Evolutionary conservation across 2,113 vertebrate genomes (phyloP).

Genomic region (Hippocampus guttulatus): DNA sequence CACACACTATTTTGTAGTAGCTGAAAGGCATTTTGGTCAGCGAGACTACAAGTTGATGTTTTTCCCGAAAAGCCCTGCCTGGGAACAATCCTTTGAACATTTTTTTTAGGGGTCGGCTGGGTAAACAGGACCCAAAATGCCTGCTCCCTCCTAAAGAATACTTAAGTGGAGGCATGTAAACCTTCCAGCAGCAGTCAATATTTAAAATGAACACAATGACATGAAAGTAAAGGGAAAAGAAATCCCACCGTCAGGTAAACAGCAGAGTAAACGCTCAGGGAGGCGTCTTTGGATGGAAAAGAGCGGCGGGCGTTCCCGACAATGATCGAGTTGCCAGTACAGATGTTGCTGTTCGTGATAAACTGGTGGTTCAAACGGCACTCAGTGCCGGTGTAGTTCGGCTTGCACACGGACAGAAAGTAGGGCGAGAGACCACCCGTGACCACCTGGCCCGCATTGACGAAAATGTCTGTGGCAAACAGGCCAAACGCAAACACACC

Average conservation of each 20-base stretch:
- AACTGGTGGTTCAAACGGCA: conserved; percentile 87
- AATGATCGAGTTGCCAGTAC: conserved; percentile 83
- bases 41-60: background rate
- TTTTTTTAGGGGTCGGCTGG: no score
- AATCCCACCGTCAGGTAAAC: conserved; percentile 91
- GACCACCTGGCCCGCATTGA: conserved; percentile 95
- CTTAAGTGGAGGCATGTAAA: no score
- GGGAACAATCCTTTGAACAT: background rate
- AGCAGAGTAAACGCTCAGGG: conserved; percentile 93
- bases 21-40: background rate
- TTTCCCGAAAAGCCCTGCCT: background rate
- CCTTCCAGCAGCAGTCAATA: background rate
- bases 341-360: conserved; percentile 86
- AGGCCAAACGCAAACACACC: conserved; percentile 97
- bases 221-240: background rate
- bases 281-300: conserved; percentile 97
- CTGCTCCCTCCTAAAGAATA: no score
- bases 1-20: background rate
- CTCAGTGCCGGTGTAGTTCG: conserved; percentile 90
- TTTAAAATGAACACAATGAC: background rate
- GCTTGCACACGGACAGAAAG: conserved; percentile 95
- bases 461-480: conserved; percentile 98
- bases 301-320: conserved; percentile 89
- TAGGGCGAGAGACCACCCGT: conserved; percentile 92
- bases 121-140: background rate